A percentile compares a stretch with the other conserved stretches of the same genome.
Conservation (phyloP, 2,888 invertebrate species). For the Drosophila kanekoi region DNA sequence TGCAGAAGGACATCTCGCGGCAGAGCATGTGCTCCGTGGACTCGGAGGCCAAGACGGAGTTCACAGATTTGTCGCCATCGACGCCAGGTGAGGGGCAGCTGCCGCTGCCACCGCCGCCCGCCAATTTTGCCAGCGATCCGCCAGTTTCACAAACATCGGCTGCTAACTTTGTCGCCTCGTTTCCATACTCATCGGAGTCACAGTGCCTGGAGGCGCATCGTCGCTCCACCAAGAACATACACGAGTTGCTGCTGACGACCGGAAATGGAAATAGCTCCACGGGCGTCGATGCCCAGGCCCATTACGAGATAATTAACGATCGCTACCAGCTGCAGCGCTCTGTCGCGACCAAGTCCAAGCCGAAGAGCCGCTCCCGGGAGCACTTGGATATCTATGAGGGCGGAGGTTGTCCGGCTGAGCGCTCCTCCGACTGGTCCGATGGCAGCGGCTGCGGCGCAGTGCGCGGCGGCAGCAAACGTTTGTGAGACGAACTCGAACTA, state of each 20-base stretch:
- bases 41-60: slow-evolving; percentile 85
- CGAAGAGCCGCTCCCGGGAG: slow-evolving; percentile 67
- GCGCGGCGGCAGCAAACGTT: slow-evolving; percentile 70
- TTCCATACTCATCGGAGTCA: slow-evolving; percentile 85
- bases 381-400: slow-evolving; percentile 70
- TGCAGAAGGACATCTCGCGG: slow-evolving; percentile 83
- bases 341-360: slow-evolving; percentile 51
- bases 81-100: slow-evolving; percentile 68
- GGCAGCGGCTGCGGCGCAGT: slow-evolving; percentile 60
- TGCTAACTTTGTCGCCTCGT: slow-evolving; percentile 83
- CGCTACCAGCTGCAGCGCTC: slow-evolving; percentile 63
- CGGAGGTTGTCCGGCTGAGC: slow-evolving; percentile 72
- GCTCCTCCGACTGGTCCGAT: slow-evolving; percentile 82
- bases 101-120: slow-evolving; percentile 61
- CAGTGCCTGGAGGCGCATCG: slow-evolving; percentile 85
- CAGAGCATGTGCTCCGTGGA: slow-evolving; percentile 85
- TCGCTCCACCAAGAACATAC: slow-evolving; percentile 84
- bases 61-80: slow-evolving; percentile 85
- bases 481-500: slow-evolving; percentile 85
- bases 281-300: slow-evolving; percentile 84
- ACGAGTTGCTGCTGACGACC: slow-evolving; percentile 86
- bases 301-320: slow-evolving; percentile 87
- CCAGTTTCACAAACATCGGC: slow-evolving; percentile 36
- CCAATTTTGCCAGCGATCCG: slow-evolving; percentile 71
- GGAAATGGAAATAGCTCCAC: slow-evolving; percentile 71